Evolutionary conservation across 2,113 vertebrate genomes (phyloP).

Genomic region (Sclerurus mexicanus): DNA sequence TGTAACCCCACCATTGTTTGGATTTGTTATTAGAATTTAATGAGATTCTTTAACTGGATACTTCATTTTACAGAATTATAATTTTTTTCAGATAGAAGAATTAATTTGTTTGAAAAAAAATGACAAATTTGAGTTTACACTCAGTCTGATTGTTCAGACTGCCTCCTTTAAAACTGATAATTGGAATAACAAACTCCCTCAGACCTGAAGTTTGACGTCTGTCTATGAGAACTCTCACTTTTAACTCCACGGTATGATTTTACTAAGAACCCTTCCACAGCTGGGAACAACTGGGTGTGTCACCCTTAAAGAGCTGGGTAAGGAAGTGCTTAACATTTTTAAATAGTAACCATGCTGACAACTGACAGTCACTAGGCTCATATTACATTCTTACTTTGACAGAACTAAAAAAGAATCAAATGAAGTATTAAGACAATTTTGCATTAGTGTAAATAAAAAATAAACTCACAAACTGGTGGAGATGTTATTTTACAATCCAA

Average conservation of each 20-base stretch:
- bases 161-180: not conserved
- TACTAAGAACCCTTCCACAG: not conserved
- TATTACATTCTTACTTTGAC: slow-evolving; percentile 19
- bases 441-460: not conserved
- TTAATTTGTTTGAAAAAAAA: not conserved
- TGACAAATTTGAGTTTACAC: not conserved
- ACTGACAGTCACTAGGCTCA: slow-evolving; percentile 15
- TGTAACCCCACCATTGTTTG: not conserved
- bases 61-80: not conserved
- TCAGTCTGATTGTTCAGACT: not conserved
- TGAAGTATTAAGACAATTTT: not conserved
- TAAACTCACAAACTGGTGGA: not conserved
- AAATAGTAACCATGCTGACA: slow-evolving; percentile 67
- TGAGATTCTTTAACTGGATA: not conserved
- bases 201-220: not conserved
- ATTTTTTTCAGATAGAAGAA: not conserved
- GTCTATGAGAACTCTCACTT: not conserved
- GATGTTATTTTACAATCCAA: too few relatives aligned
- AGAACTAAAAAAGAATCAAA: not conserved
- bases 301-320: not conserved
- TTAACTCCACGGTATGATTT: not conserved
- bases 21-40: not conserved
- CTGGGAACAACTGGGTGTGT: slow-evolving; percentile 48
- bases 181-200: not conserved
- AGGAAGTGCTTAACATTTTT: slow-evolving; percentile 47